Evolutionary conservation across 2,797 vertebrate genomes (phyloP).

Genomic region (Halcyon badia): DNA sequence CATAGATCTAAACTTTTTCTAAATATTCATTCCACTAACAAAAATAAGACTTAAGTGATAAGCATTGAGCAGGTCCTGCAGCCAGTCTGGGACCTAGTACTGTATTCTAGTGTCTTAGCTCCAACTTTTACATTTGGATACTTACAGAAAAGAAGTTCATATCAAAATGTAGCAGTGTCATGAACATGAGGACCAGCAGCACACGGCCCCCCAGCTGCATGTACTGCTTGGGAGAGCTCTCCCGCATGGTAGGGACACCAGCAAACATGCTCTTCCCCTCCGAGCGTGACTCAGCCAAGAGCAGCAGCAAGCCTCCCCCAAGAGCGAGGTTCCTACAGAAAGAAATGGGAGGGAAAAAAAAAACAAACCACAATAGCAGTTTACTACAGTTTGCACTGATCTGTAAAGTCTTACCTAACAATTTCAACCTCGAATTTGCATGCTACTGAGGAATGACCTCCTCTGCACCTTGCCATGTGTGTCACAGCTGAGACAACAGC

Average conservation of each 20-base stretch:
- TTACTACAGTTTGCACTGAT: neutral
- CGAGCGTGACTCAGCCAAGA: conserved; percentile 95
- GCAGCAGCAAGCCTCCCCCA: conserved; percentile 93
- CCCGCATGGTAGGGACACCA: conserved; percentile 88
- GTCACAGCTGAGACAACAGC: neutral
- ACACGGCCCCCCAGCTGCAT: conserved; percentile 97
- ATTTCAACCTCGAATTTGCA: neutral
- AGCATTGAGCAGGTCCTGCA: neutral
- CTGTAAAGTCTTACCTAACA: neutral
- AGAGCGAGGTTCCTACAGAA: conserved; percentile 92
- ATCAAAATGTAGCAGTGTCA: conserved; percentile 98
- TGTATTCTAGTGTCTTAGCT: neutral
- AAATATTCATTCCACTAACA: neutral
- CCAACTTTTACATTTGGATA: neutral
- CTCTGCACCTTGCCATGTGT: neutral
- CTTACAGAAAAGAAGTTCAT: conserved; percentile 94
- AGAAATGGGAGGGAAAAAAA: fast-evolving
- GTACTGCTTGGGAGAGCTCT: conserved; percentile 96
- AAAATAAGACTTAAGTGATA: neutral
- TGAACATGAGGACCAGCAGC: conserved; percentile 97
- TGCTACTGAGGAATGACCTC: neutral
- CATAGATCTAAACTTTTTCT: neutral
- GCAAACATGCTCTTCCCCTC: conserved; percentile 99
- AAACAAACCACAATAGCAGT: neutral
- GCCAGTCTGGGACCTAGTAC: neutral